Base-by-base conservation (phyloP, 2,888 invertebrate genomes). In the Ligdia adustata region DNA sequence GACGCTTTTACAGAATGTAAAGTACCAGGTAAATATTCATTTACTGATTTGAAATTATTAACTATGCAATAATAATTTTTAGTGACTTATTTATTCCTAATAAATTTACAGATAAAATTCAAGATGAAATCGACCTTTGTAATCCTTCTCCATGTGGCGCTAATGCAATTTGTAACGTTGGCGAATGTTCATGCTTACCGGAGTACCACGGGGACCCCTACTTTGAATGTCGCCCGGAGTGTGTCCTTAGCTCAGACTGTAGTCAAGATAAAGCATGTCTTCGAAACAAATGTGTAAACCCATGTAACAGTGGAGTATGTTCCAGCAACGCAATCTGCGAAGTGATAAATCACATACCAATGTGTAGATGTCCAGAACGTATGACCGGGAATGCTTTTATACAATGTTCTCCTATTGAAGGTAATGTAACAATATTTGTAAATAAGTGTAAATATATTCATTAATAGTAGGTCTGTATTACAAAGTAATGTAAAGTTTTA, bases 291-390 rank as follows among this genome's bases (percentile, higher is more conserved):
- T 95, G 95, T 66, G 72, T 89, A 11, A 93, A 95, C 76, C 95
- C 95, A 5, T 95, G 95, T 65, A 92, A 92, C 27, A 76, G 75
- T 29, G 93, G 93, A 41, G 92, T 93, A 3, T 96, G 95, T 75
- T 95, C 94, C 5, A 73, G 84, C 42, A 93, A 92, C 66, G 95
- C 95, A 14, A 88, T 93, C 45, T 95, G 95, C 68, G 93, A 94
- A 68, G 94, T 94, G 4, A 91, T 93, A 37, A 93, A 93, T 61
- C 95, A 95, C 65, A 92, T 94, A 47, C 92, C 94, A n/a, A 93
- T 93, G 84, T 95, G 95, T 58, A 92, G 92, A 63, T 94, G 94
- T 64, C 92, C 93, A 5, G 91, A 92, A 48, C 91, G 92, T 35
- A 92, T 92, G 87, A 89, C 92, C 12, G 95, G 95, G 60, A 94